Conservation (phyloP, 2,113 vertebrate genomes). For the Lophochroa leadbeateri region DNA sequence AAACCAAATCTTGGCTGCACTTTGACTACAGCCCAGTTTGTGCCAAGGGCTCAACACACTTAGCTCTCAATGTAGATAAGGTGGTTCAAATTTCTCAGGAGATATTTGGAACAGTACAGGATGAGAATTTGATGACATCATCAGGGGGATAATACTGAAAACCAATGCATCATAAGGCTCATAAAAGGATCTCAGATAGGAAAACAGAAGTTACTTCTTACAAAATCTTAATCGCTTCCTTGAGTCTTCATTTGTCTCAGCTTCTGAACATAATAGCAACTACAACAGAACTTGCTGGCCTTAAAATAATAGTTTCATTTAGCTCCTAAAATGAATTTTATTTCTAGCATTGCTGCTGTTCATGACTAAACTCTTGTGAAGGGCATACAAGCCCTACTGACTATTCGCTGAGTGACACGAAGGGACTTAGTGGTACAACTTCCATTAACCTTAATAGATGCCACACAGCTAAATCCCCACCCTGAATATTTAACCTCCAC, state of each 20-base stretch:
- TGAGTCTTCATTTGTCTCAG: not conserved
- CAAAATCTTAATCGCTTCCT: not conserved
- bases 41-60: not conserved
- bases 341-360: not conserved
- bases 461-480: slow-evolving; percentile 8
- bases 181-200: not conserved
- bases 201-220: not conserved
- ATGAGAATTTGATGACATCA: not conserved
- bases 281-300: not conserved
- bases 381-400: not conserved
- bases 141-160: not conserved
- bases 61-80: not conserved
- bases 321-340: not conserved
- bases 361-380: not conserved
- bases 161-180: not conserved
- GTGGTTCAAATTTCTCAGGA: not conserved
- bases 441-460: slow-evolving; percentile 53
- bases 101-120: not conserved
- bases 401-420: not conserved
- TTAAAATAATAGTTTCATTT: not conserved
- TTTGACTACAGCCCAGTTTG: not conserved
- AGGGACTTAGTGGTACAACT: slow-evolving; percentile 3
- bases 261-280: not conserved
- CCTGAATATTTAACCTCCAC: slow-evolving; percentile 47
- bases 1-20: not conserved